Base-by-base conservation (phyloP, 2,888 invertebrate genomes). In the Geotrupes spiniger region DNA sequence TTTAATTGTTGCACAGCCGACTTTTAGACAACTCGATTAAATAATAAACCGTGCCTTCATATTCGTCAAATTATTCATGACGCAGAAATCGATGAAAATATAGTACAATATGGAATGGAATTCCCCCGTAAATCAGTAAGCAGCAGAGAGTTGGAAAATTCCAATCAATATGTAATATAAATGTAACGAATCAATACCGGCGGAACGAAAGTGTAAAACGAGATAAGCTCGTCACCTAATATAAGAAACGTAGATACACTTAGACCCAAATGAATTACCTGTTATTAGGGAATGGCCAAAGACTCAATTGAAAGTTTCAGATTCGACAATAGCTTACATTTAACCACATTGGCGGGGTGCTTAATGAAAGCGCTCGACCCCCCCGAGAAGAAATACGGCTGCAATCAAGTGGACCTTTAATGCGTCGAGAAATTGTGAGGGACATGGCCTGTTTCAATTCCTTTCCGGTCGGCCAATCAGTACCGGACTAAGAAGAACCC, bases 391-490 rank as follows among this genome's bases (percentile, higher is more conserved):
- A 71, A 69, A 70, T 71, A 71, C 69, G 65, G 67, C 65, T 65
- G 69, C 68, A 70, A 71, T 71, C 70, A 71, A 68, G 69, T 67
- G 68, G 65, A 66, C 66, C 68, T 69, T 67, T 67, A 70, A 69
- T 69, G 69, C 66, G 64, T 63, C 64, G 60, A 63, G 64, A 62
- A 67, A 70, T 69, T 68, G 67, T 63, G 66, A 68, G 66, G 66
- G 66, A 68, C 67, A 64, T 62, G 58, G 63, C 62, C 65, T 63
- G 64, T 65, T 69, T 69, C 69, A 65, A 67, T 68, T 66, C 68
- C 64, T 62, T 67, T 64, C 66, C 63, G 66, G 66, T 59, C 61
- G 57, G 60, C 62, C 67, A 68, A 69, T 69, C 68, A 66, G 63
- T 63, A 57, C 62, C 56, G 57, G 49, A 55, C 59, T 56, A 51